Base-by-base conservation (phyloP, 2,797 vertebrate species). In the Ficedula albicollis region DNA sequence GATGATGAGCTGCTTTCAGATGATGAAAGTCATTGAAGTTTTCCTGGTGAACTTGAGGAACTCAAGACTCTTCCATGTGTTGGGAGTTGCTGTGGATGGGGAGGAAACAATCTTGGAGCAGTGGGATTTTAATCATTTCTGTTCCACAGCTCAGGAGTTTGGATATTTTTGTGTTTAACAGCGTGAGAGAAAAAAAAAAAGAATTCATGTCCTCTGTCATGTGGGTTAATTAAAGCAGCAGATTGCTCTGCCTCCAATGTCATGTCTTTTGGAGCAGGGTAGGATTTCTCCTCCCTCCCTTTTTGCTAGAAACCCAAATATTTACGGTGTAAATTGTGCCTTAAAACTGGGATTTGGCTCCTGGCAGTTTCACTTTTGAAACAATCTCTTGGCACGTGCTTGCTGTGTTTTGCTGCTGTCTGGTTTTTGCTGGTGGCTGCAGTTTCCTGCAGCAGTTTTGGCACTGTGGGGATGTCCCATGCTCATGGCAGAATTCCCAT, bases 271-370 rank as follows among this genome's bases (percentile, higher is more conserved):
- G 67, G 73, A 93, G 38, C n/a, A 43, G 51, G 58, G 29, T 0
- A 30, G 44, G n/a, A 25, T 81, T 94, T 83, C 43, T 60, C 43
- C 58, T 87, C 70, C 51, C 67, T 76, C 49, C 66, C 58, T 64
- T 43, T 25, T 69, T 92, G 64, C 63, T 79, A 13, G 48, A 90
- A 32, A 78, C 63, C 77, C 59, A 74, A 87, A 76, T 94, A 84
- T 91, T 97, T 94, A 72, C 13, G 32, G 32, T 69, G 52, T 59
- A 60, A 90, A 90, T 84, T 66, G 46, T 56, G 84, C 49, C 46
- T 85, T 68, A 64, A 87, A 92, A 9, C 51, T 56, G 52, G 36
- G 18, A n/a, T 81, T 74, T 88, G 83, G 80, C 83, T 94, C 12
- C 46, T 86, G 94, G 80, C 69, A 10, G 29, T 78, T 81, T 34